Evolutionary conservation across 1,140 invertebrate species (phyloP).

Genomic region (Zaprionus nigranus): DNA sequence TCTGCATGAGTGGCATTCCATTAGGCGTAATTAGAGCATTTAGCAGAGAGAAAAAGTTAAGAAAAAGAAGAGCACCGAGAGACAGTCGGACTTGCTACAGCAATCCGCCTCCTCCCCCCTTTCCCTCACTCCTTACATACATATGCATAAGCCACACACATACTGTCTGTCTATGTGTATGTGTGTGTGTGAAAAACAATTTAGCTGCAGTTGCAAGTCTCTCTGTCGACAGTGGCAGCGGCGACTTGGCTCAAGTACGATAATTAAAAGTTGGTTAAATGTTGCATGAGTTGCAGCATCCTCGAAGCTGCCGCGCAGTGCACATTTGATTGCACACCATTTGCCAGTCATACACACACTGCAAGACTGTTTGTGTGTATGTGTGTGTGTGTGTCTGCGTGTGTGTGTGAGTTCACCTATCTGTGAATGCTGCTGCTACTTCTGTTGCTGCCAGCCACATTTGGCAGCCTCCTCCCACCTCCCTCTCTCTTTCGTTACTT

Average conservation of each 20-base stretch:
- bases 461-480: slow-evolving; percentile 22
- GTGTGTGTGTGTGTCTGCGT: neutral
- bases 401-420: slow-evolving; percentile 31
- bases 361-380: neutral
- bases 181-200: slow-evolving; percentile 50
- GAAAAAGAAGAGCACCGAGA: slow-evolving; percentile 13
- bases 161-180: neutral
- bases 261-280: slow-evolving; percentile 82
- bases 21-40: slow-evolving; percentile 82
- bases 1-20: slow-evolving; percentile 62
- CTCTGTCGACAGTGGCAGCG: neutral
- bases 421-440: slow-evolving; percentile 24
- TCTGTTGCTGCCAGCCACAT: slow-evolving; percentile 34
- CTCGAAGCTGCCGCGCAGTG: slow-evolving; percentile 40
- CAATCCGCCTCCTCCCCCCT: neutral
- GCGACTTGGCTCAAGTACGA: slow-evolving; percentile 63
- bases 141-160: slow-evolving; percentile 28
- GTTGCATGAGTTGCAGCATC: slow-evolving; percentile 76
- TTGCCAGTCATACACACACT: slow-evolving; percentile 52
- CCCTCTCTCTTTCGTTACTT: slow-evolving; percentile 23
- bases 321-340: slow-evolving; percentile 79
- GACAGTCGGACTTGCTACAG: slow-evolving; percentile 48
- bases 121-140: neutral
- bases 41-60: slow-evolving; percentile 65
- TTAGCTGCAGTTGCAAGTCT: slow-evolving; percentile 47